Evolutionary conservation across 1,140 invertebrate genomes (phyloP), one percentile per base, ranked within the genome.

Genomic region (Pseudomyrmex cubaensis): DNA sequence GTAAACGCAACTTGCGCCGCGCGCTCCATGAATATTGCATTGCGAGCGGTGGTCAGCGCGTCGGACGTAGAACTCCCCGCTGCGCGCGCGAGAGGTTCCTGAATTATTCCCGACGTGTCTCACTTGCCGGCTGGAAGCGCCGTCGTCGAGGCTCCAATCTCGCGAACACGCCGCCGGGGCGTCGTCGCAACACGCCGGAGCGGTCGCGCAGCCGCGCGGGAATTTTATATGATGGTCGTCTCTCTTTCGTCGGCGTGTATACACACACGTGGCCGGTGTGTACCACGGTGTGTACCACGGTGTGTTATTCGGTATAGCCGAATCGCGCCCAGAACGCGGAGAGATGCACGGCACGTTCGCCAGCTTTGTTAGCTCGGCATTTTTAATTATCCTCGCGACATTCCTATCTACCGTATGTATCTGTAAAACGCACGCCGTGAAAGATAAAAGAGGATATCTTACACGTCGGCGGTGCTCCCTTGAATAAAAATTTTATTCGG

Each of bases 71-170:
- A 20, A 5, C 57, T 57, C 57, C 12, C 78, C 54, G 70, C 3
- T 46, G 78, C n/a, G 67, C 52, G 70, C 50, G 48, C 56, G 46
- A 59, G 52, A 50, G 17, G 46, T 85, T 82, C 52, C 76, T 87
- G 77, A 88, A 88, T 88, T 87, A 88, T 88, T 88, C 87, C 54
- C 83, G 4, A 22, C 83, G 85, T 87, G 87, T 88, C 72, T 57
- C 70, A 52, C 20, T 46, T 54, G n/a, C 76, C 13, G 46, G 20
- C 64, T 69, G 66, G 75, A 67, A 84, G 22, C 52, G 61, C 12
- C 76, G 74, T 76, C 85, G 72, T 20, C 62, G 85, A 2, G 61
- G 67, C 62, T 63, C 85, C 69, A 78, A 87, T 86, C 82, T 78
- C 56, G 69, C 56, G 85, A 75, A 85, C 17, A 61, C 56, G 64